Conservation (phyloP, 2,797 vertebrate species). For the Allobates femoralis region DNA sequence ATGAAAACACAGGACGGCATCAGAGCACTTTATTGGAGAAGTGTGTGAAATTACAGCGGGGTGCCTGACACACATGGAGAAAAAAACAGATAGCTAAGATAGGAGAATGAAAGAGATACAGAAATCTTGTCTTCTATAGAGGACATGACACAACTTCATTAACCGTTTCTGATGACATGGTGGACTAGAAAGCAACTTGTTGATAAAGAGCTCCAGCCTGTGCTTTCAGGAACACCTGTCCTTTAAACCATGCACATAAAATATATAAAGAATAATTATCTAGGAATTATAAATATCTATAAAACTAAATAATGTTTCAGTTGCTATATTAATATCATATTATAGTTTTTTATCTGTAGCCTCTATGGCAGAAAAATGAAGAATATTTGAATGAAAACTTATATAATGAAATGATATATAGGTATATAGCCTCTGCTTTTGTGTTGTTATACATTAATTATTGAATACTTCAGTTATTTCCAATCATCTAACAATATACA, state of each 20-base stretch:
- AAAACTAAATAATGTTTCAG: not conserved
- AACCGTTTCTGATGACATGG: conserved; percentile 1
- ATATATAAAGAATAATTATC: not conserved
- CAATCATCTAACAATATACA: too few relatives aligned
- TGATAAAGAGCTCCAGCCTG: not conserved
- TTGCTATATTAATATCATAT: too few relatives aligned
- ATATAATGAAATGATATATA: too few relatives aligned
- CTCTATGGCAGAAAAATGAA: too few relatives aligned
- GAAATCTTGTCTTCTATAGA: conserved; percentile 38
- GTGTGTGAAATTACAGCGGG: conserved; percentile 69
- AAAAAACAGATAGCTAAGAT: conserved; percentile 57
- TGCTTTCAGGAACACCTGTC: not conserved
- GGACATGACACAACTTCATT: conserved; percentile 33
- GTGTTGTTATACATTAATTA: too few relatives aligned
- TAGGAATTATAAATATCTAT: too few relatives aligned
- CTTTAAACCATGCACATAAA: not conserved
- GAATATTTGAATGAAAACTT: too few relatives aligned
- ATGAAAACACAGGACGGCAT: conserved; percentile 72
- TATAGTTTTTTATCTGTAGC: too few relatives aligned
- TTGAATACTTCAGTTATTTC: too few relatives aligned
- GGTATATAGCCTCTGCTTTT: too few relatives aligned
- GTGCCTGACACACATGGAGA: conserved; percentile 53
- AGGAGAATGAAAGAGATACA: conserved; percentile 61
- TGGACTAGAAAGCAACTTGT: conserved; percentile 36
- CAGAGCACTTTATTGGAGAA: conserved; percentile 70